phyloP scores from a whole-genome alignment of 2,888 invertebrate genomes.

The Megalurothrips usitatus region DNA sequence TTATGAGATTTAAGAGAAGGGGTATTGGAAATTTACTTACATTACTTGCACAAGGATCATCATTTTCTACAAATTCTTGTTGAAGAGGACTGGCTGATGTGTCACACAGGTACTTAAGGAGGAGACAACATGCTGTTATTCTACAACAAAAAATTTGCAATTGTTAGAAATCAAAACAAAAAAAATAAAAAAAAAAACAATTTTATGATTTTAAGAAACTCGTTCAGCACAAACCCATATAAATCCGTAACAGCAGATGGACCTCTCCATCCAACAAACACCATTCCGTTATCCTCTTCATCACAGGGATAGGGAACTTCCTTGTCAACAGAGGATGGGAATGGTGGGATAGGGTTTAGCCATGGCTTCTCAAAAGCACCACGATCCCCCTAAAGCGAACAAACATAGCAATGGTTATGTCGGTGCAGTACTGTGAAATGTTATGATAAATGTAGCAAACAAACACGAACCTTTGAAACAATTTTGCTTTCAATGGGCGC shows the following conservation, averaged over 20 bases:
- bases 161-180: neutral
- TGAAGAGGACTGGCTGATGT: slow-evolving; percentile 83
- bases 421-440: neutral
- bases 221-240: slow-evolving; percentile 40
- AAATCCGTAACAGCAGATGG: slow-evolving; percentile 59
- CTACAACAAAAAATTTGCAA: slow-evolving; percentile 44
- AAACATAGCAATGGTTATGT: neutral
- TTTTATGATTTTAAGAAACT: slow-evolving; percentile 7
- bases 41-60: slow-evolving; percentile 74
- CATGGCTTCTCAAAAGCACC: slow-evolving; percentile 68
- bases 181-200: neutral
- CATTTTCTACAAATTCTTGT: slow-evolving; percentile 73
- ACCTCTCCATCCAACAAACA: slow-evolving; percentile 74
- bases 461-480: slow-evolving; percentile 54
- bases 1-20: slow-evolving; percentile 20
- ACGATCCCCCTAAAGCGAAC: slow-evolving; percentile 47
- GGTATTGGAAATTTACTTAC: slow-evolving; percentile 48
- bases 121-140: slow-evolving; percentile 60
- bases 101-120: slow-evolving; percentile 78
- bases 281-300: slow-evolving; percentile 75
- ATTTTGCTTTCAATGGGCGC: slow-evolving; percentile 72
- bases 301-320: slow-evolving; percentile 72
- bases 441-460: neutral
- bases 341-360: slow-evolving; percentile 65
- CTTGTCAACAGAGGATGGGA: slow-evolving; percentile 54